These are phyloP conservation scores for Frankliniella intonsa DNA, from an alignment of 2,888 invertebrate genomes.

Conservation along the genomic window DNA sequence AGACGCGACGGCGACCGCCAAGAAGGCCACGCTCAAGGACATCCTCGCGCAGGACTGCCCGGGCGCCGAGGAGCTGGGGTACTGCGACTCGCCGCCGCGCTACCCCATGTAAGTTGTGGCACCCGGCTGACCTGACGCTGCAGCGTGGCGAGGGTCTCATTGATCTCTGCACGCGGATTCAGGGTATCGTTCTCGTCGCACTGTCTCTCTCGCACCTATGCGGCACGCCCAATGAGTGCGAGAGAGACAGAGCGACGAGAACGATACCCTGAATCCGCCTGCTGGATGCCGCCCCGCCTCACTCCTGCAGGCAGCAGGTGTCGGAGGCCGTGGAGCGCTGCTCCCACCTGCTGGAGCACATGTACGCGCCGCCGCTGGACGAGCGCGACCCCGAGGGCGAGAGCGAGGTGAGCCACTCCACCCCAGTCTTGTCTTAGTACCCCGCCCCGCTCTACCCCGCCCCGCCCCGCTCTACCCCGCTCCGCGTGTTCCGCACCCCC, in stretches of 20 bases:
- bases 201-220: too few species aligned
- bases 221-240: too few species aligned
- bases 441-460: not conserved
- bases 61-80: constrained; percentile 37
- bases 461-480: not conserved
- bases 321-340: constrained; percentile 34
- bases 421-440: not conserved
- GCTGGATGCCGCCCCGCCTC: too few species aligned
- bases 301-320: constrained; percentile 35
- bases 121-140: too few species aligned
- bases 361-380: constrained; percentile 37
- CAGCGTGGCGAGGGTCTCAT: too few species aligned
- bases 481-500: not conserved
- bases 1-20: not conserved
- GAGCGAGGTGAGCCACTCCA: not conserved
- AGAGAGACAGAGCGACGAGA: too few species aligned
- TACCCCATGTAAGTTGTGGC: constrained; percentile 38
- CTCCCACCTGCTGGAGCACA: constrained; percentile 30
- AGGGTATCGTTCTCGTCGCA: not conserved
- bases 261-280: too few species aligned
- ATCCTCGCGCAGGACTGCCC: constrained; percentile 38
- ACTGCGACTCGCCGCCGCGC: constrained; percentile 38
- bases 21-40: constrained; percentile 37
- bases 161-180: not conserved
- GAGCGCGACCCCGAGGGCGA: constrained; percentile 25